A percentile compares a stretch with the other conserved stretches of the same genome.
Conservation (phyloP, 2,888 invertebrate genomes). For the Agrotis exclamationis region DNA sequence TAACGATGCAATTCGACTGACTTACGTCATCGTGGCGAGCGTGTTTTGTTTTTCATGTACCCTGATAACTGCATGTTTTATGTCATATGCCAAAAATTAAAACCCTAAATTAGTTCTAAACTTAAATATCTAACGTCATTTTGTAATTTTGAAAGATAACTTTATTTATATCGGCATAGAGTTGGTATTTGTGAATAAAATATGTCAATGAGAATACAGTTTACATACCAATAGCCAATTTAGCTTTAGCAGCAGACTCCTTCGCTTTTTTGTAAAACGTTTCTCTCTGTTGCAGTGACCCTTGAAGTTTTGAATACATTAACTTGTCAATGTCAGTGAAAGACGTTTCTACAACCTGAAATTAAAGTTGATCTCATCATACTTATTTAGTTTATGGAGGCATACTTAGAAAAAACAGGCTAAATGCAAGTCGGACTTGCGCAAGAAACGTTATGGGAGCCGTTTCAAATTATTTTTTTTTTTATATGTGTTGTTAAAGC, state of each 20-base stretch:
- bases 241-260: slow-evolving; percentile 91
- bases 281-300: slow-evolving; percentile 91
- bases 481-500: too few relatives aligned
- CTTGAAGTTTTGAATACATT: slow-evolving; percentile 90
- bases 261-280: slow-evolving; percentile 90
- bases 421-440: too few relatives aligned
- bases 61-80: too few relatives aligned
- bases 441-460: too few relatives aligned
- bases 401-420: too few relatives aligned
- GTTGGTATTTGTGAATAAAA: background rate
- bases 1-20: too few relatives aligned
- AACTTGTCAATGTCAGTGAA: slow-evolving; percentile 91
- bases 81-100: too few relatives aligned
- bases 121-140: background rate
- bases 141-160: background rate
- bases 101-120: background rate
- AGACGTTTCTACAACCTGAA: slow-evolving; percentile 92
- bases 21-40: too few relatives aligned
- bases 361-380: slow-evolving; percentile 17
- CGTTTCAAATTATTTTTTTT: too few relatives aligned
- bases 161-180: background rate
- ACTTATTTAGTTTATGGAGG: too few relatives aligned
- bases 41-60: too few relatives aligned
- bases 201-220: background rate
- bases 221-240: slow-evolving; percentile 88